phyloP scores from a whole-genome alignment of 2,888 invertebrate genomes.

The Heliothis peltigera region DNA sequence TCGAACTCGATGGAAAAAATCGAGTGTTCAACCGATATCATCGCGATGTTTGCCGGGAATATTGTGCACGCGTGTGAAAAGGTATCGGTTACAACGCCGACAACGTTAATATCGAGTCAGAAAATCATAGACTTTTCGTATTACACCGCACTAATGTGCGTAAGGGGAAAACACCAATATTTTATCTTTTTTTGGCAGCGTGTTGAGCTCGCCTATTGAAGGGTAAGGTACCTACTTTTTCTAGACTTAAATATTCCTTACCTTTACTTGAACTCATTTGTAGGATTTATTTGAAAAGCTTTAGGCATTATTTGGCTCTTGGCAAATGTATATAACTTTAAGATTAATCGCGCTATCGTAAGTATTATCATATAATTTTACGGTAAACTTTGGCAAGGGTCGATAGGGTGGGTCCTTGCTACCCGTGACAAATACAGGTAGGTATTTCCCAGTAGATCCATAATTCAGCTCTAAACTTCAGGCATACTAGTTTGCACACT shows the following conservation, averaged over 20 bases:
- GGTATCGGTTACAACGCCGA: slow-evolving; percentile 27
- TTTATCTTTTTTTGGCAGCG: slow-evolving; percentile 21
- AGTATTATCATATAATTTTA: slow-evolving; percentile 68
- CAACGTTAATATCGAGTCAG: slow-evolving; percentile 15
- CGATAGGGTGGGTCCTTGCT: slow-evolving; percentile 70
- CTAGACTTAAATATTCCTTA: slow-evolving; percentile 19
- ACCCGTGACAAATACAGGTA: slow-evolving; percentile 74
- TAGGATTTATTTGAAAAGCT: neutral
- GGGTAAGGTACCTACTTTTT: slow-evolving; percentile 18
- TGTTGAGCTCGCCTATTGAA: slow-evolving; percentile 28
- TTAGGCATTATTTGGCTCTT: slow-evolving; percentile 14
- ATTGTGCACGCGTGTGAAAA: slow-evolving; percentile 24
- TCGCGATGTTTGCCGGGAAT: slow-evolving; percentile 26
- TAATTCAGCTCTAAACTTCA: slow-evolving; percentile 71
- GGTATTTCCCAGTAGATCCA: slow-evolving; percentile 70
- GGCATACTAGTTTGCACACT: slow-evolving; percentile 64
- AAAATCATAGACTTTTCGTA: slow-evolving; percentile 29
- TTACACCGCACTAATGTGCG: slow-evolving; percentile 21
- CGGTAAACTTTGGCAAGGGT: slow-evolving; percentile 71
- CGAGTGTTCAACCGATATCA: slow-evolving; percentile 18
- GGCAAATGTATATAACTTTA: slow-evolving; percentile 24
- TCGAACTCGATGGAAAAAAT: slow-evolving; percentile 24
- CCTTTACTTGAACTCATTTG: no score
- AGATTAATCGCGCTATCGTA: slow-evolving; percentile 38
- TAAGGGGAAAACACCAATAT: slow-evolving; percentile 15